Percentiles rank a stretch among this genome's conserved stretches.
Evolutionary conservation across 2,113 vertebrate species (phyloP).

Genomic region (Forbesichthys agassizii): DNA sequence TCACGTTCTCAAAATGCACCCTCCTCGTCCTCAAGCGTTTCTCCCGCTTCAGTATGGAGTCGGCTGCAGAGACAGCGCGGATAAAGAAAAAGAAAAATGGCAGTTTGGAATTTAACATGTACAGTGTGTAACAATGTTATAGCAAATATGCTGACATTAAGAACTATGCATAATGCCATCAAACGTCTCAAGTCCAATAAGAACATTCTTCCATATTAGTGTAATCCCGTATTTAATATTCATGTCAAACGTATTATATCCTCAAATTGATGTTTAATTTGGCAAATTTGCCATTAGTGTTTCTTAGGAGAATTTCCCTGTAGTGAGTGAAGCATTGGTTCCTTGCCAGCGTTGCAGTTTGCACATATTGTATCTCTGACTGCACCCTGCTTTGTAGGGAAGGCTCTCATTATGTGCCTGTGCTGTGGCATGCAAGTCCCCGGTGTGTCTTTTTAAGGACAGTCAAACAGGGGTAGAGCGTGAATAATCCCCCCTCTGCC

Average conservation of each 20-base stretch:
- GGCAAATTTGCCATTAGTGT: conserved; percentile 2
- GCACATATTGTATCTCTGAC: conserved; percentile 13
- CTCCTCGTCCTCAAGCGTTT: conserved; percentile 91
- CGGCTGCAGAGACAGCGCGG: conserved; percentile 75
- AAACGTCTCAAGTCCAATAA: background rate
- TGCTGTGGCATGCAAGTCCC: conserved; percentile 37
- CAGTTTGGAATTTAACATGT: background rate
- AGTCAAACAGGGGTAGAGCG: conserved; percentile 54
- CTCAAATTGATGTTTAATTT: conserved; percentile 18
- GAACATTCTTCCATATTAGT: conserved; percentile 8
- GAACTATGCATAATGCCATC: background rate
- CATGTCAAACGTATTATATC: conserved; percentile 16
- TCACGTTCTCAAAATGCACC: conserved; percentile 98
- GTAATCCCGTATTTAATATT: background rate
- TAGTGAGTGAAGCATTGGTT: conserved; percentile 21
- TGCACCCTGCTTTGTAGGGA: conserved; percentile 28
- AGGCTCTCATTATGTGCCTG: conserved; percentile 40
- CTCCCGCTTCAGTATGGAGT: conserved; percentile 94
- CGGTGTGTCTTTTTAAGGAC: conserved; percentile 57
- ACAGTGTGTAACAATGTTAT: conserved; percentile 24
- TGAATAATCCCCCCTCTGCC: conserved; percentile 72
- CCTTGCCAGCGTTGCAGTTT: background rate
- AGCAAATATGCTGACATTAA: background rate
- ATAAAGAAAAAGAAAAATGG: background rate
- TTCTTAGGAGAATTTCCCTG: conserved; percentile 4